These are phyloP conservation scores for Festucalex cinctus DNA, from an alignment of 2,113 vertebrate genomes.

Conservation along the genomic window DNA sequence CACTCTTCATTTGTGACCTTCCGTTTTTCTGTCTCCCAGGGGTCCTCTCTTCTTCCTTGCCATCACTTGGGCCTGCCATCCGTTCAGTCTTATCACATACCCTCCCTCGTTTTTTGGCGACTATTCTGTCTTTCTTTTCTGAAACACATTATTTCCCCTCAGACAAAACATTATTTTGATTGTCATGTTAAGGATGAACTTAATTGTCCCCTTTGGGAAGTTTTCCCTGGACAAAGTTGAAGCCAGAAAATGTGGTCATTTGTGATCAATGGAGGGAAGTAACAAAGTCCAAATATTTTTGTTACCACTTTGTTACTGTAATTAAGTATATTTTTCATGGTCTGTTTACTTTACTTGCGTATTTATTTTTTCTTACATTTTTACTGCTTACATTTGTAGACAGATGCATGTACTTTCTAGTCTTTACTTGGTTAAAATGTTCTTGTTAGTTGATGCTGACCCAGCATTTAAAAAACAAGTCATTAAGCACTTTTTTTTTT, in stretches of 20 bases:
- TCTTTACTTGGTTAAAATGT: background rate
- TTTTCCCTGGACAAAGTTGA: background rate
- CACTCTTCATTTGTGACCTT: slow-evolving; percentile 20
- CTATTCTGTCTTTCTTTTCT: background rate
- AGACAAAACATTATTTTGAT: background rate
- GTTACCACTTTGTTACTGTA: too few relatives aligned
- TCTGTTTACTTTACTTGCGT: background rate
- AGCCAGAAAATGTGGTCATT: background rate
- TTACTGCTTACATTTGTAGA: too few relatives aligned
- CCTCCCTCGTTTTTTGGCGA: background rate
- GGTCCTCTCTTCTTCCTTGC: slow-evolving; percentile 59
- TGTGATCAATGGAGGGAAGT: background rate
- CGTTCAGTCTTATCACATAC: slow-evolving; percentile 25
- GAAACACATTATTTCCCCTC: background rate
- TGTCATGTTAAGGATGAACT: background rate
- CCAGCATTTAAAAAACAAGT: too few relatives aligned
- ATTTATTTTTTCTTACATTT: background rate
- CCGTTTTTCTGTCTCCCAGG: slow-evolving; percentile 34
- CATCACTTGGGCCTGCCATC: slow-evolving; percentile 42
- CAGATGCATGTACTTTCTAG: background rate
- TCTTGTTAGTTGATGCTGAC: too few relatives aligned
- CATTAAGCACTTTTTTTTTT: too few relatives aligned
- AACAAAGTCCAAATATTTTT: background rate
- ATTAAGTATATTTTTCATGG: background rate
- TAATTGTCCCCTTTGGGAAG: background rate